phyloP scores from a whole-genome alignment of 2,113 vertebrate species.

The Nibea coibor region DNA sequence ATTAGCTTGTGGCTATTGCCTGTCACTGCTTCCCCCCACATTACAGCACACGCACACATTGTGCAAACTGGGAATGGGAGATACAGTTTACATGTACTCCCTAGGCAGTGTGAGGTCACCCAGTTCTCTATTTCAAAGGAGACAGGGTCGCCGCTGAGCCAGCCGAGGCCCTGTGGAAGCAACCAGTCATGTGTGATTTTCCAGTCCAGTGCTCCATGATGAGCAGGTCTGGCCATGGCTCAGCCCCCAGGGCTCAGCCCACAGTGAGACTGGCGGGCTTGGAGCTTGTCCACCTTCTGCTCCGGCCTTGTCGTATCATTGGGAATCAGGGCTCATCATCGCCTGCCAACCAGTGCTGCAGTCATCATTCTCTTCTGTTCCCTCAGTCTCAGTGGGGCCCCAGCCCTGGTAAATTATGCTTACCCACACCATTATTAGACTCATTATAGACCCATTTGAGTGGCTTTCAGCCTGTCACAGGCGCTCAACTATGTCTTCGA shows the following conservation, averaged over 20 bases:
- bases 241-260: slow-evolving; percentile 61
- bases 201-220: slow-evolving; percentile 78
- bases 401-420: slow-evolving; percentile 78
- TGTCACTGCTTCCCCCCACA: slow-evolving; percentile 59
- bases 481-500: slow-evolving; percentile 78
- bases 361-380: slow-evolving; percentile 66
- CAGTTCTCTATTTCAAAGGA: slow-evolving; percentile 82
- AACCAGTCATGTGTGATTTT: slow-evolving; percentile 83
- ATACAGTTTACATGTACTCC: slow-evolving; percentile 74
- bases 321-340: slow-evolving; percentile 75
- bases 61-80: slow-evolving; percentile 48
- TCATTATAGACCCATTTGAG: slow-evolving; percentile 83
- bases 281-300: slow-evolving; percentile 79
- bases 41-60: slow-evolving; percentile 31
- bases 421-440: slow-evolving; percentile 82
- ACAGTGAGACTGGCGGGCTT: slow-evolving; percentile 67
- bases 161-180: slow-evolving; percentile 76
- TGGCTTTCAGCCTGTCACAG: slow-evolving; percentile 82
- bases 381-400: slow-evolving; percentile 63
- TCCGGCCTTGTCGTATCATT: slow-evolving; percentile 71
- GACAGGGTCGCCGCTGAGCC: slow-evolving; percentile 71
- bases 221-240: slow-evolving; percentile 70
- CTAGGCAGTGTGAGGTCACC: slow-evolving; percentile 78
- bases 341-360: slow-evolving; percentile 66
- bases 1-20: slow-evolving; percentile 71